Evolutionary conservation across 2,113 vertebrate species (phyloP), one percentile per base, ranked within the genome.

Genomic region (Saccopteryx bilineata): DNA sequence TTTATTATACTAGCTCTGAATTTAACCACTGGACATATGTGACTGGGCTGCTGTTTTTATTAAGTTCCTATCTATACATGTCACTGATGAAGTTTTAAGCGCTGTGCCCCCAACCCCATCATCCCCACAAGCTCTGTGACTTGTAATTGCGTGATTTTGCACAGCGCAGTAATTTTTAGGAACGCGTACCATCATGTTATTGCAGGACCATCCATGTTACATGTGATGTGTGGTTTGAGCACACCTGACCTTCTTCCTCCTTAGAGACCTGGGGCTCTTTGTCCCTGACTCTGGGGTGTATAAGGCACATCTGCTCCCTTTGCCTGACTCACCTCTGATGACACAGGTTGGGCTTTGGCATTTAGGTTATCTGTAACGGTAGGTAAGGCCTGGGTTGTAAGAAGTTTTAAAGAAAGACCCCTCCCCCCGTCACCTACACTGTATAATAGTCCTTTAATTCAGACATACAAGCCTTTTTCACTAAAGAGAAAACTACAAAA

Each of bases 341-440:
- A 24, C 1, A 3, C 31, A 1, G 11, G 24, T 0, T 7, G n/a
- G 0, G 17, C 39, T 3, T 26, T 8, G 8, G 19, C 2, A 4
- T 23, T 18, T 5, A 10, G 19, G 10, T 66, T 3, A 13, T 2
- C 7, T 1, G 1, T 1, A 11, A 56, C 54, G 9, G 9, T 10
- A 11, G 15, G 26, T 17, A 5, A 69, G n/a, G 8, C 13, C 5
- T 21, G 14, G 11, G 26, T 1, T 5, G 28, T 2, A 1, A 28
- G 0, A 3, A 46, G 5, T 1, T 17, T n/a, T 31, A 7, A 15
- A 56, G 33, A 2, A 15, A 52, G 15, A 2, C 33, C 19, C 24
- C 24, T 2, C 15, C 0, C 18, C 48, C 9, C 24, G 23, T n/a
- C 0, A 71, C 31, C 78, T 1, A 3, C 54, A 50, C 1, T 0